Percentiles rank a stretch among this genome's conserved stretches.
These are phyloP conservation scores for Drosophila oshimai DNA, from an alignment of 1,140 invertebrate genomes.

Conservation along the genomic window DNA sequence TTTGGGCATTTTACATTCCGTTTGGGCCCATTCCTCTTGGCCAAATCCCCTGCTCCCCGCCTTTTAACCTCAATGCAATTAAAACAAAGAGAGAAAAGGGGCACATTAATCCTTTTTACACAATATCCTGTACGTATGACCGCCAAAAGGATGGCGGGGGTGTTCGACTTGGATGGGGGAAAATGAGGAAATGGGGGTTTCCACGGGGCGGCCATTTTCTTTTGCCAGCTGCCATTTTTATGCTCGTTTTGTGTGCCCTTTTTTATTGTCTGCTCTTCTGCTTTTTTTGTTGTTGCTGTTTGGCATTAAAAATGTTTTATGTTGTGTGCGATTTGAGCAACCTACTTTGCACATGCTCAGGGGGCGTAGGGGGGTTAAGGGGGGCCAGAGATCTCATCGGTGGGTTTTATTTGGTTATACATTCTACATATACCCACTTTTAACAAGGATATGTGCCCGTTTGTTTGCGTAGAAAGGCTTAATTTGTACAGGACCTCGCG, in stretches of 20 bases:
- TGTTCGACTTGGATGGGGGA: background rate
- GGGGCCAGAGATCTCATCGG: constrained; percentile 27
- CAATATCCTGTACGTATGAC: constrained; percentile 70
- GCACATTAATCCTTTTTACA: constrained; percentile 78
- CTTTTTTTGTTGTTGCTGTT: constrained; percentile 40
- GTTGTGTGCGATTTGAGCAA: constrained; percentile 79
- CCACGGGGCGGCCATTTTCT: constrained; percentile 67
- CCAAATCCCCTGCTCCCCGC: constrained; percentile 4
- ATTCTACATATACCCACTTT: constrained; percentile 22
- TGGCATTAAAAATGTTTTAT: constrained; percentile 82
- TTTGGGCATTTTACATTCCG: constrained; percentile 65
- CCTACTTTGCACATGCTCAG: constrained; percentile 75
- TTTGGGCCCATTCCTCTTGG: constrained; percentile 35
- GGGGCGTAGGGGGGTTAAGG: background rate
- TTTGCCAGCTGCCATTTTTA: constrained; percentile 78
- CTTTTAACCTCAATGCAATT: constrained; percentile 64
- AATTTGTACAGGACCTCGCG: constrained; percentile 62
- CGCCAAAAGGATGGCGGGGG: constrained; percentile 34
- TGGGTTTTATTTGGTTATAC: constrained; percentile 47
- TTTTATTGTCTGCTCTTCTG: constrained; percentile 44
- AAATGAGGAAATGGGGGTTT: constrained; percentile 13
- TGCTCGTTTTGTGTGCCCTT: constrained; percentile 62
- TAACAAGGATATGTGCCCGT: constrained; percentile 67
- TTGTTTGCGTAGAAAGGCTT: constrained; percentile 80
- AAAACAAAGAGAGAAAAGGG: constrained; percentile 67